Evolutionary conservation across 2,113 vertebrate genomes (phyloP).

Genomic region (Neotragus moschatus): DNA sequence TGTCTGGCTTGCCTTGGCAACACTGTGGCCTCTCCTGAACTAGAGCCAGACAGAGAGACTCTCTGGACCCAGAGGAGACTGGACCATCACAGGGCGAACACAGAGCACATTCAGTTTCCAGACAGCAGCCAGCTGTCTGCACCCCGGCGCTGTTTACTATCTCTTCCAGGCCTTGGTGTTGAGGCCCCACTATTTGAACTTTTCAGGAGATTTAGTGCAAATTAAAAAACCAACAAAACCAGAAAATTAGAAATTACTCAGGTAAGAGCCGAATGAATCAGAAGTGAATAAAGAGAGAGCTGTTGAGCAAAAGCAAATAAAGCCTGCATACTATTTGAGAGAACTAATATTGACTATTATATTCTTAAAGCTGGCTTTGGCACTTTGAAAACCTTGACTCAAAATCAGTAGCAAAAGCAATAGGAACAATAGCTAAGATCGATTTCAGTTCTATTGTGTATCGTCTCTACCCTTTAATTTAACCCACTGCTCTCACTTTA

Average conservation of each 20-base stretch:
- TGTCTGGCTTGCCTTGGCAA: background rate
- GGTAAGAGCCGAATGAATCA: background rate
- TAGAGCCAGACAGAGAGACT: background rate
- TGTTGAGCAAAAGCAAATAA: background rate
- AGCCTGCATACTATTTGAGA: background rate
- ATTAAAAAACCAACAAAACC: background rate
- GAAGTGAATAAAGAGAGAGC: background rate
- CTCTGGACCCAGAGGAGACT: background rate
- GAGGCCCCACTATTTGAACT: background rate
- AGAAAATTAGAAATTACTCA: background rate
- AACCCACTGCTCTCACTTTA: background rate
- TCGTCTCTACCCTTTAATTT: background rate
- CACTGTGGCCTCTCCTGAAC: background rate
- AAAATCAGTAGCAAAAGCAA: background rate
- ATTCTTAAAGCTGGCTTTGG: background rate
- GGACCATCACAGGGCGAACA: background rate
- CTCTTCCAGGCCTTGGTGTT: background rate
- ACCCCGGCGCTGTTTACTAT: background rate
- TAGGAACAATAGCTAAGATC: background rate
- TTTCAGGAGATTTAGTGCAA: background rate
- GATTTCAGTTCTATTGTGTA: background rate
- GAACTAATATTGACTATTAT: background rate
- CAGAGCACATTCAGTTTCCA: background rate
- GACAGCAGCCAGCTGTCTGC: background rate
- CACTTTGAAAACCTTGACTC: constrained; percentile 7